phyloP scores from a whole-genome alignment of 1,140 invertebrate species.

The Drosophila novamexicana region DNA sequence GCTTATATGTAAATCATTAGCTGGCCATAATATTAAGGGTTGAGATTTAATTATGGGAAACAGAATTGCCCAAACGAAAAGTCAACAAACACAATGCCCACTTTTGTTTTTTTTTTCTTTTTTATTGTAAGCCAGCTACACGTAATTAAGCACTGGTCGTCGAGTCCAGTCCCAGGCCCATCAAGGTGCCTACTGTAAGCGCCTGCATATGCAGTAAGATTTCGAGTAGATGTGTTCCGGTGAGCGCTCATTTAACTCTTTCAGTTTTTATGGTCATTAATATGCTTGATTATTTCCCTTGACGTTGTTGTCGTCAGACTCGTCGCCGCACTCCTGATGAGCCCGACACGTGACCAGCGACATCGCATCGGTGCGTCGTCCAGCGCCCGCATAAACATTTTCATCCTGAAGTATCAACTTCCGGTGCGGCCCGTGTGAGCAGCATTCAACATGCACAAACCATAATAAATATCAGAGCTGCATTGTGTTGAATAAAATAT shows the following conservation, averaged over 20 bases:
- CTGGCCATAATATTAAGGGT: conserved; percentile 44
- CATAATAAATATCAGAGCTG: conserved; percentile 64
- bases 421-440: conserved; percentile 54
- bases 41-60: conserved; percentile 82
- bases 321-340: conserved; percentile 37
- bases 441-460: conserved; percentile 33
- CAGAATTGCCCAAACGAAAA: conserved; percentile 47
- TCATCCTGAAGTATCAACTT: conserved; percentile 80
- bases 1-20: conserved; percentile 16
- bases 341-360: conserved; percentile 64
- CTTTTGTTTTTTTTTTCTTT: not conserved
- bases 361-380: conserved; percentile 41
- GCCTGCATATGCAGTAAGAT: conserved; percentile 26
- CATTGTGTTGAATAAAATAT: conserved; percentile 62
- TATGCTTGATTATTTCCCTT: conserved; percentile 83
- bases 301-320: conserved; percentile 41
- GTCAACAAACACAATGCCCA: conserved; percentile 62
- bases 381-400: conserved; percentile 81
- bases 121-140: conserved; percentile 44
- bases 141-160: conserved; percentile 73
- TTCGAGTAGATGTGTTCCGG: not conserved
- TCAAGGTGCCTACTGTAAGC: conserved; percentile 29
- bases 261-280: conserved; percentile 80
- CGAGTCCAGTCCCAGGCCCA: conserved; percentile 26
- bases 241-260: conserved; percentile 70